phyloP scores from a whole-genome alignment of 2,888 invertebrate genomes.

The Himalopsyche anomala region DNA sequence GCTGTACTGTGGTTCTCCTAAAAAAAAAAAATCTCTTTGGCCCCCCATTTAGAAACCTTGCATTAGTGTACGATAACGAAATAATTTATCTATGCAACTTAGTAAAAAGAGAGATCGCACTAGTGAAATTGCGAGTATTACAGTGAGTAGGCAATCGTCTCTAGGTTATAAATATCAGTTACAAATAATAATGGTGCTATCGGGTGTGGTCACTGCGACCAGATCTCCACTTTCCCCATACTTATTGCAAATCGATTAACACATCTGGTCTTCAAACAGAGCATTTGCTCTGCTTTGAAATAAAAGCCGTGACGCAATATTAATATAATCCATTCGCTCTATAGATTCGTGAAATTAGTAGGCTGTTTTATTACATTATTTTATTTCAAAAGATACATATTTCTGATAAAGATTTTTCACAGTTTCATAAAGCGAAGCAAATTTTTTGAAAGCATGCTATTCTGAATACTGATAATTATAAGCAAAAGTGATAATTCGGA shows the following conservation, averaged over 20 bases:
- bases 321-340: slow-evolving; percentile 30
- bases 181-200: slow-evolving; percentile 6
- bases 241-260: slow-evolving; percentile 30
- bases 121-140: slow-evolving; percentile 19
- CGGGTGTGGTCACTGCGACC: slow-evolving; percentile 31
- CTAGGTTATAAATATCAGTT: slow-evolving; percentile 20
- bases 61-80: too few species aligned
- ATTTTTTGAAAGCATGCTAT: neutral
- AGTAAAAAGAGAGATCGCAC: slow-evolving; percentile 24
- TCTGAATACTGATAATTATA: too few species aligned
- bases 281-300: slow-evolving; percentile 34
- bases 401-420: slow-evolving; percentile 2
- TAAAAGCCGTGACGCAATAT: slow-evolving; percentile 8
- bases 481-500: too few species aligned
- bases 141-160: slow-evolving; percentile 33
- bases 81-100: neutral
- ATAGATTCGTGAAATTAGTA: neutral
- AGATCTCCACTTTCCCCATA: slow-evolving; percentile 30
- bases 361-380: neutral
- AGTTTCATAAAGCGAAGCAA: neutral
- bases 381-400: neutral
- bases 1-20: too few species aligned
- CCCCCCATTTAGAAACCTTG: too few species aligned
- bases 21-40: too few species aligned
- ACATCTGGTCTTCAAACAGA: slow-evolving; percentile 31